Base-by-base conservation (phyloP, 2,113 vertebrate species). In the Cololabis saira region DNA sequence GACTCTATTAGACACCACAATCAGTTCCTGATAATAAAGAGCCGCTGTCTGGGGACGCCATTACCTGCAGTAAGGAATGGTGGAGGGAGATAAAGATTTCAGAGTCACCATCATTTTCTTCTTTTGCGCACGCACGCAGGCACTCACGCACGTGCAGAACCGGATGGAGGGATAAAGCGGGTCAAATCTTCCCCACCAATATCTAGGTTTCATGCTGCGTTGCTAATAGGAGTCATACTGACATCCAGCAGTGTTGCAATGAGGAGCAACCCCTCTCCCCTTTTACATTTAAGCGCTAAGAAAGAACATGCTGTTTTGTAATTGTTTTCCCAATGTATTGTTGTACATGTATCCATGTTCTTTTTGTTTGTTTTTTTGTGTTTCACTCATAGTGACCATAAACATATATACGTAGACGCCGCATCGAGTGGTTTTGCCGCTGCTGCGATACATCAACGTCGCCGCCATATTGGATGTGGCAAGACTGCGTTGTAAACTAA, bases 141-240 rank as follows among this genome's bases (percentile, higher is more conserved):
- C n/a, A n/a, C n/a, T n/a, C n/a, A n/a, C 51, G 16, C 61, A 51
- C 71, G 52, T 72, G 68, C 55, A 27, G 30, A 44, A 64, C 54
- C 61, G 48, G 58, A 61, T 41, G 42, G 52, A 59, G 45, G 17
- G 6, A 33, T 42, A 13, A 62, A 45, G 5, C 30, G 80, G 45
- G 47, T 75, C 56, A 67, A 2, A 33, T 19, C 57, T 67, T 59
- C 47, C 71, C 47, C 15, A 16, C 67, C 68, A 67, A 55, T 21
- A 50, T 67, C 64, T 53, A 49, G 41, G 61, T 53, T 40, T 44
- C 71, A 42, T 18, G 18, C 49, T 30, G 51, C 73, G 27, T 19
- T 73, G 55, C 79, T 88, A 82, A 83, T 74, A 45, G 63, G 43
- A 66, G 73, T 54, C 18, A 15, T 83, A 78, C 78, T 82, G 80